Percentiles rank a stretch among this genome's conserved stretches.
Conservation (phyloP, 1,140 invertebrate genomes). For the Teleopsis dalmanni region DNA sequence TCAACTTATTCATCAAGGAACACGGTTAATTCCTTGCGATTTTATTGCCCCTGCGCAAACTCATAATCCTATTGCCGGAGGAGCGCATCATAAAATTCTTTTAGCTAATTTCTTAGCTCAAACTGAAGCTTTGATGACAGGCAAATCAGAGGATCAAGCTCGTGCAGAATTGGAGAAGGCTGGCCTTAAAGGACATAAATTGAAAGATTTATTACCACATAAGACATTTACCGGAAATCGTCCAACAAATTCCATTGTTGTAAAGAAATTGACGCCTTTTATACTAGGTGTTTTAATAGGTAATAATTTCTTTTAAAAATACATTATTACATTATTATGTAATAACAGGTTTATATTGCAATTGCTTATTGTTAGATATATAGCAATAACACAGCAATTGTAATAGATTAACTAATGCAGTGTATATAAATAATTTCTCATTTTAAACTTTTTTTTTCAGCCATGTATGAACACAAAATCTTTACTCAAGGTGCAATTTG, state of each 20-base stretch:
- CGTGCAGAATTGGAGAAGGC: slow-evolving; percentile 65
- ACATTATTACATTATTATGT: no score
- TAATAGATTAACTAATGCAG: no score
- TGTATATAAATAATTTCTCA: slow-evolving; percentile 1
- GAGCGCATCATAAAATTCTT: slow-evolving; percentile 77
- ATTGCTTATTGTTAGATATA: no score
- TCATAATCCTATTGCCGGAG: slow-evolving; percentile 82
- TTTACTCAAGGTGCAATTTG: slow-evolving; percentile 97
- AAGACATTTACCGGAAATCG: slow-evolving; percentile 96
- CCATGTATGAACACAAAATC: slow-evolving; percentile 98
- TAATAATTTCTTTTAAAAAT: slow-evolving; percentile 43
- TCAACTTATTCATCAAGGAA: slow-evolving; percentile 80
- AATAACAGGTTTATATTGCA: no score
- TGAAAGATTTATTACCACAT: slow-evolving; percentile 82
- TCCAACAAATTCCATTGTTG: slow-evolving; percentile 96
- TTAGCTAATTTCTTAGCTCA: slow-evolving; percentile 97
- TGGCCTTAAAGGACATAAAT: slow-evolving; percentile 61
- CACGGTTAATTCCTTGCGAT: slow-evolving; percentile 86
- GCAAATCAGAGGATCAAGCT: slow-evolving; percentile 74
- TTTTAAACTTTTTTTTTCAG: slow-evolving; percentile 51
- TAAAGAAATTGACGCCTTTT: slow-evolving; percentile 89
- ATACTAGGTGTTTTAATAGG: slow-evolving; percentile 92
- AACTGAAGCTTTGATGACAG: slow-evolving; percentile 94
- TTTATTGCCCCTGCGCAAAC: slow-evolving; percentile 91
- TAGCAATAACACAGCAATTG: no score